Base-by-base conservation (phyloP, 2,113 vertebrate species). In the Lepidothrix coronata region DNA sequence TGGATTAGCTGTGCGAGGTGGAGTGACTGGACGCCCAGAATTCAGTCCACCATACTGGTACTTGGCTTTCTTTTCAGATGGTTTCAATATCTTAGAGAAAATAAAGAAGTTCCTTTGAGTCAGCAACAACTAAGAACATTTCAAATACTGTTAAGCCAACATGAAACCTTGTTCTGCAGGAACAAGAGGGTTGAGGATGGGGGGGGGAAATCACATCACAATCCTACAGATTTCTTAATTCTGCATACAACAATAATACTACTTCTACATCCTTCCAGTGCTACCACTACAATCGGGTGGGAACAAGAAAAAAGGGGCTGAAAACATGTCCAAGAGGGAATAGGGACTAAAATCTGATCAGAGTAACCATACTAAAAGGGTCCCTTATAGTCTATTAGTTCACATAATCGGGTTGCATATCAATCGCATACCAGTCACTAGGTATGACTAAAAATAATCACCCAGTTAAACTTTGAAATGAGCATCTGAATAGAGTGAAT, bases 31-130 rank as follows among this genome's bases (percentile, higher is more conserved):
- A 76, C 99, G 99, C 57, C 99, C 99, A 90, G 99, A 98, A 96
- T 99, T 99, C 97, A 99, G 98, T 93, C 99, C 99, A 84, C 99
- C 99, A 78, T 99, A 99, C 98, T 99, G 99, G 97, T 99, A 99
- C 97, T 99, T 99, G 66, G 99, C 98, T 98, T 99, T 99, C 98
- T 99, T 99, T 97, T 99, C 99, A 90, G 99, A 99, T 33, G 99
- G 99, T 98, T 99, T 99, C 97, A 99, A 83, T 96, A 99, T 99
- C 99, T 99, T 96, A 91, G 96, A 65, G 93, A 93, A 95, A 51
- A 95, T 77, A 94, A 85, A 83, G 46, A 94, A 83, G 61, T 55
- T 91, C 35, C 68, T 91, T 62, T 93, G 65, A 95, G 88, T 92
- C 81, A 85, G 33, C 49, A 80, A 48, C 51, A 94, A 57, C 21